Conservation (phyloP, 1,140 invertebrate genomes). For the Drosophila nigrodunni region DNA sequence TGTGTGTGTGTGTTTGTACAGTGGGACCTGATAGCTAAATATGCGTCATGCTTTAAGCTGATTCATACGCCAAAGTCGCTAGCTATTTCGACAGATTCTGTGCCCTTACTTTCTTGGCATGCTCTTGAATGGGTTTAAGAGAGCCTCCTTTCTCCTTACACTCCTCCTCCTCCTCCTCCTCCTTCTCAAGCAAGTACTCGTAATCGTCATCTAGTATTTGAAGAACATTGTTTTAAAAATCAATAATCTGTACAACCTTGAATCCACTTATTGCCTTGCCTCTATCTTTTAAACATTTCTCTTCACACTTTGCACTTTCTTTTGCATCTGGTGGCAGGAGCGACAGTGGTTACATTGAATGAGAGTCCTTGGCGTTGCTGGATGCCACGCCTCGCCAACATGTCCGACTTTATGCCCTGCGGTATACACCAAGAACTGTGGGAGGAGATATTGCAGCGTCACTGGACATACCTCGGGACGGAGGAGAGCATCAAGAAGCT, state of each 20-base stretch:
- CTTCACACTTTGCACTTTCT: neutral
- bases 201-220: constrained; percentile 28
- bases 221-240: constrained; percentile 38
- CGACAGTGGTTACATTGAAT: constrained; percentile 64
- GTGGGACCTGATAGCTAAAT: constrained; percentile 33
- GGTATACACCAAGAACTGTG: constrained; percentile 86
- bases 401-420: constrained; percentile 80
- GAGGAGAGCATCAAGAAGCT: constrained; percentile 91
- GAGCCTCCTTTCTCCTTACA: neutral
- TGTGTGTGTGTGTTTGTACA: neutral
- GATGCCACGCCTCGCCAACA: constrained; percentile 55
- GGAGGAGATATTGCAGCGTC: constrained; percentile 88
- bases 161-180: neutral
- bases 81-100: constrained; percentile 37
- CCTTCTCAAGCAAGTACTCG: neutral
- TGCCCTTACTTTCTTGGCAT: constrained; percentile 2
- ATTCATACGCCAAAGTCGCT: constrained; percentile 42
- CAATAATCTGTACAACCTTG: constrained; percentile 40
- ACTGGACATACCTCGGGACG: constrained; percentile 90
- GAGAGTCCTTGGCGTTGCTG: constrained; percentile 67
- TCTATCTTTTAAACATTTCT: neutral
- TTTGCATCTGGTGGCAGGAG: constrained; percentile 51
- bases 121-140: constrained; percentile 21
- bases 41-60: constrained; percentile 39
- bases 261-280: constrained; percentile 11